Percentiles rank a stretch among this genome's conserved stretches.
Conservation (phyloP, 1,140 invertebrate species). For the Diplogasteroides magnus region DNA sequence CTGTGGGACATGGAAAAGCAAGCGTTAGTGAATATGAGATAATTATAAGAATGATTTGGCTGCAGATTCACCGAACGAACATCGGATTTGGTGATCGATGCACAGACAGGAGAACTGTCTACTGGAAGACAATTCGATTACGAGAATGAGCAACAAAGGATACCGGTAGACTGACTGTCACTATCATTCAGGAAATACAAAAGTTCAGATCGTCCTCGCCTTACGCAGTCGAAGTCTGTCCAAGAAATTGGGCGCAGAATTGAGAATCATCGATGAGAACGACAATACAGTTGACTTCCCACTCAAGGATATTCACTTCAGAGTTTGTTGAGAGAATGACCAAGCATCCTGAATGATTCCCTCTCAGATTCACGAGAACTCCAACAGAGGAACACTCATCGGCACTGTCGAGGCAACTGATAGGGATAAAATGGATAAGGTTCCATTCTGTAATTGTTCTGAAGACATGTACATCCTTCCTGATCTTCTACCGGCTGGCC, state of each 20-base stretch:
- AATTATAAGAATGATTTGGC: neutral
- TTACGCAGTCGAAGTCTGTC: neutral
- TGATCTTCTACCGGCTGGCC: neutral
- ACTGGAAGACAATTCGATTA: neutral
- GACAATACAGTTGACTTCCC: neutral
- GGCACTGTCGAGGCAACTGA: neutral
- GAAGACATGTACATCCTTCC: neutral
- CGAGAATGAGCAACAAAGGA: neutral
- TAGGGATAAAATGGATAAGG: neutral
- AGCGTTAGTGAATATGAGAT: neutral
- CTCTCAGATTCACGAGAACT: neutral
- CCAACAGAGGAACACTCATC: neutral
- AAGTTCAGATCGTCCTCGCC: neutral
- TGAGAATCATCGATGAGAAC: neutral
- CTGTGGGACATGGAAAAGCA: neutral
- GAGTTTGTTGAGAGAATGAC: no score
- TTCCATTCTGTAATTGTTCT: neutral
- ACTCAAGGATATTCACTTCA: neutral
- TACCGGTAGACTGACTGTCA: neutral
- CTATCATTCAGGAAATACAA: neutral
- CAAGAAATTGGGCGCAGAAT: neutral
- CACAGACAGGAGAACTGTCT: neutral
- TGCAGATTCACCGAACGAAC: neutral
- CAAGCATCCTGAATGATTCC: no score
- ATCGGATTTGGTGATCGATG: neutral